Base-by-base conservation (phyloP, 2,888 invertebrate genomes). In the Hedya salicella region DNA sequence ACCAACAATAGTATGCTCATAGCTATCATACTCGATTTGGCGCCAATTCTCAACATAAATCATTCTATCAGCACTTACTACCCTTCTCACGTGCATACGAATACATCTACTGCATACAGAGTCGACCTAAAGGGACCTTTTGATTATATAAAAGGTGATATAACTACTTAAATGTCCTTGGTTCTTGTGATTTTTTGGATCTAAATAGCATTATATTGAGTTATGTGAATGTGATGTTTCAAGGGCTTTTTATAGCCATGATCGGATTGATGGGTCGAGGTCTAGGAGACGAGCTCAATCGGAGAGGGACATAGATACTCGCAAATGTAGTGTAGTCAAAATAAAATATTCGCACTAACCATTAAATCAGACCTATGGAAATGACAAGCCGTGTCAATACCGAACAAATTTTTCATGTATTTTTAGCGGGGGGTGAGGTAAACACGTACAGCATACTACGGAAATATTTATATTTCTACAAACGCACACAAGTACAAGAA, bases 41-140 rank as follows among this genome's bases (percentile, higher is more conserved):
- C 59, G 52, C 59, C 59, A 36, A 53, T 60, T 52, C 57, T 13
- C 65, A 39, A 52, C 40, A 63, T 19, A 65, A 65, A 53, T 52
- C 59, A 59, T 44, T 46, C 40, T 3, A 46, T 25, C 25, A 46
- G 16, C 2, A 16, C 48, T 42, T 57, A 16, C 5, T 5, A 42
- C 13, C 13, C 62, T 40, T 8, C n/a, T n/a, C 62, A 63, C 62
- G 62, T 49, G 0, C 44, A 16, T 1, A 1, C 9, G n/a, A 5
- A 21, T 6, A 9, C 39, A 21, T 16, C 17, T 6, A 13, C 3
- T 21, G 59, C 59, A 52, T 60, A 53, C 65, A 3, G 36, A 59
- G 9, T 8, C 32, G 14, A 39, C 52, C 19, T 32, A 36, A 6
- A 36, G 36, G 36, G 9, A 9, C 6, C 8, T 11, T 9, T 2